These are phyloP conservation scores for Conops quadrifasciatus DNA, from an alignment of 2,888 invertebrate species.

Conservation along the genomic window DNA sequence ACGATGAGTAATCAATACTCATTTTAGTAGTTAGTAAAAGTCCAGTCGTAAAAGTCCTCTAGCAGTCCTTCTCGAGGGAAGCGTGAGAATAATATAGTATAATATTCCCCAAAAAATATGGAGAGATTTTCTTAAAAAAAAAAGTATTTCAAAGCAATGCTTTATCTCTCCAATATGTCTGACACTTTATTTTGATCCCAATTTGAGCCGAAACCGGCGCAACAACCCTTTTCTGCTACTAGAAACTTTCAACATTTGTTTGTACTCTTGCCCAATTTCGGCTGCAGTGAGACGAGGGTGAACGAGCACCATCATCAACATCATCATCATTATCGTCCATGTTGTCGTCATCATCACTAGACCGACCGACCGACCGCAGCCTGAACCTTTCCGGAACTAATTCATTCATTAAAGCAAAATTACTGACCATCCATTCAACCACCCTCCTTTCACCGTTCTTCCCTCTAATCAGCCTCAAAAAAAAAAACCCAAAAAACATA, in stretches of 20 bases:
- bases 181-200: no score
- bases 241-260: not conserved
- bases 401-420: conserved; percentile 48
- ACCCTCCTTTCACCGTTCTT: not conserved
- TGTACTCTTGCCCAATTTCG: not conserved
- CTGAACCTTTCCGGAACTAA: conserved; percentile 46
- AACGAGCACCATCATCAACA: not conserved
- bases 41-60: no score
- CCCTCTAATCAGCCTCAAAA: not conserved
- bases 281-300: not conserved
- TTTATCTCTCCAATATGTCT: no score
- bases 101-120: no score
- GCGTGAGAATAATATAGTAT: no score
- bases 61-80: no score
- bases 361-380: not conserved
- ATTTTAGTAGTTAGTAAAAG: no score
- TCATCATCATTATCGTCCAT: not conserved
- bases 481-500: not conserved
- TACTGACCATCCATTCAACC: conserved; percentile 39
- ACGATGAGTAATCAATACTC: no score
- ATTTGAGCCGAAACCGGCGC: not conserved
- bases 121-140: no score
- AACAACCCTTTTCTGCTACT: not conserved
- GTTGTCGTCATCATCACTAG: not conserved
- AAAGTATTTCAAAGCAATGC: no score